Evolutionary conservation across 2,797 vertebrate species (phyloP).

Genomic region (Oophaga sylvatica): DNA sequence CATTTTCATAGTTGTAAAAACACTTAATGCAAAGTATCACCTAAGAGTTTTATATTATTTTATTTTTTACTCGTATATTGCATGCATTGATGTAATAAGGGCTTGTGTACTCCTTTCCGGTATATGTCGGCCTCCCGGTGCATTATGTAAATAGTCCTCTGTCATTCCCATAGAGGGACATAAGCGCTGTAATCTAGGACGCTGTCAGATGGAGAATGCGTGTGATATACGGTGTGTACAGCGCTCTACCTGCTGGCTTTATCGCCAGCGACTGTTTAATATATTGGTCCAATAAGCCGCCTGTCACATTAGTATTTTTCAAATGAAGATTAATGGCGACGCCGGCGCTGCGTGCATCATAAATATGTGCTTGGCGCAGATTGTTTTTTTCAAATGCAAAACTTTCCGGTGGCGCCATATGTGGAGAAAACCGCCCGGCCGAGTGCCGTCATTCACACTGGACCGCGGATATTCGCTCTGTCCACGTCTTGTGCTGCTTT

Average conservation of each 20-base stretch:
- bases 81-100: no score
- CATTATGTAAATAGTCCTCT: constrained; percentile 1
- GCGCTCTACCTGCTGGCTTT: constrained; percentile 43
- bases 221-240: constrained; percentile 47
- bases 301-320: constrained; percentile 50
- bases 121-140: background rate
- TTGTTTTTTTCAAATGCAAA: constrained; percentile 13
- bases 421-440: background rate
- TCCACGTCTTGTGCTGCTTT: no score
- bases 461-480: no score
- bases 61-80: no score
- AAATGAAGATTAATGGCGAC: constrained; percentile 56
- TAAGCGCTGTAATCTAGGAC: background rate
- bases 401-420: background rate
- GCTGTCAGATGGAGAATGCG: constrained; percentile 38
- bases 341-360: constrained; percentile 21
- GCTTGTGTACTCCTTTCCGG: no score
- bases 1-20: no score
- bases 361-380: constrained; percentile 8
- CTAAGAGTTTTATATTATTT: no score
- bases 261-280: constrained; percentile 55
- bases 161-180: background rate
- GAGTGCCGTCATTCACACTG: background rate
- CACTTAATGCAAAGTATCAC: no score
- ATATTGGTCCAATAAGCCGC: constrained; percentile 53